Evolutionary conservation across 2,888 invertebrate genomes (phyloP).

Genomic region (Clusia tigrina): DNA sequence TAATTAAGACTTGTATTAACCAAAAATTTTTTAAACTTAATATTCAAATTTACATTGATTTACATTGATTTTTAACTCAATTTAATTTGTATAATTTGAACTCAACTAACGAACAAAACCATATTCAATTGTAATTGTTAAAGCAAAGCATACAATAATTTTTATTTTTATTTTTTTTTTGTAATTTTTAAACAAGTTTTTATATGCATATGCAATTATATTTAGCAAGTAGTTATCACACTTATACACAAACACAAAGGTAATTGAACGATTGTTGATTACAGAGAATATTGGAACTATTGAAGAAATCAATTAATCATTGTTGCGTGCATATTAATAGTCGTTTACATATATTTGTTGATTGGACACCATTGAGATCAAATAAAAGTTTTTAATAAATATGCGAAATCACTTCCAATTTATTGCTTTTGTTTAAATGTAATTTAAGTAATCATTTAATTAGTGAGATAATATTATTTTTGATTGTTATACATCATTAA

Average conservation of each 20-base stretch:
- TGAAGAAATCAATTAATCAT: background rate
- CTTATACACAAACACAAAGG: background rate
- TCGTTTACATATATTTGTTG: constrained; percentile 48
- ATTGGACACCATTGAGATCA: constrained; percentile 48
- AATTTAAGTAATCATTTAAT: too few species aligned
- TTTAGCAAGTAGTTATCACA: background rate
- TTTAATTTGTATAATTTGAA: background rate
- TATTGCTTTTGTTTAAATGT: background rate
- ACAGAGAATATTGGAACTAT: background rate
- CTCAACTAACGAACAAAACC: background rate
- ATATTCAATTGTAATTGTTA: background rate
- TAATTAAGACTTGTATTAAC: constrained; percentile 56
- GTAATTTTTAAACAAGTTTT: too few species aligned
- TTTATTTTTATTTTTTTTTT: too few species aligned
- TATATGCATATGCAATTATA: too few species aligned
- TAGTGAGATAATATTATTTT: too few species aligned
- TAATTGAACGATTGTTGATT: background rate
- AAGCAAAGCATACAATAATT: background rate
- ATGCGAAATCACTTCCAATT: background rate
- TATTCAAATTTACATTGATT: constrained; percentile 39
- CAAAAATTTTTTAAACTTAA: constrained; percentile 45
- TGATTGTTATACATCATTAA: too few species aligned
- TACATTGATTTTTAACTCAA: constrained; percentile 22
- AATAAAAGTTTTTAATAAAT: constrained; percentile 41
- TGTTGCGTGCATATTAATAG: background rate